A percentile compares a stretch with the other conserved stretches of the same genome.
Conservation (phyloP, 2,113 vertebrate species). For the Clupea harengus region DNA sequence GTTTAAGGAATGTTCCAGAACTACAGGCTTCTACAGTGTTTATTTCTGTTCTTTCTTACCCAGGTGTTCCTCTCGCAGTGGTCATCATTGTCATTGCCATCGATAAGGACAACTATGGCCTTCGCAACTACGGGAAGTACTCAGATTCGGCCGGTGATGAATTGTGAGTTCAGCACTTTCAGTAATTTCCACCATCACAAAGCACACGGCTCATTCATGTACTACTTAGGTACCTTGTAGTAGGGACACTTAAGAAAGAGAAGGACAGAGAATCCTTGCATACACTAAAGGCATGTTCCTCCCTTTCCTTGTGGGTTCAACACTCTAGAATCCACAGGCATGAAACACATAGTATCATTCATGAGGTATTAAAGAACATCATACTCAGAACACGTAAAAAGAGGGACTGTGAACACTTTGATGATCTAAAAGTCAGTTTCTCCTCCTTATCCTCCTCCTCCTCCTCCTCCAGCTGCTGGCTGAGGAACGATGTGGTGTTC, state of each 20-base stretch:
- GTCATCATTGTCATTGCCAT: constrained; percentile 82
- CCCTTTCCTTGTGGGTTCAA: no score
- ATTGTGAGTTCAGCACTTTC: constrained; percentile 34
- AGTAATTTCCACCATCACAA: neutral
- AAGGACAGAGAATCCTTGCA: no score
- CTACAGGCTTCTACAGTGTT: neutral
- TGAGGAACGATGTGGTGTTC: constrained; percentile 85
- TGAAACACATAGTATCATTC: no score
- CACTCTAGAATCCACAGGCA: no score
- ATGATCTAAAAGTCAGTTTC: neutral
- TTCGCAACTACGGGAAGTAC: constrained; percentile 78
- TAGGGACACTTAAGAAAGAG: no score
- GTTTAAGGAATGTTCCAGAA: neutral
- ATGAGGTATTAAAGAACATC: no score
- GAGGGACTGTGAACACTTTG: neutral
- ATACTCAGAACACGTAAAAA: neutral
- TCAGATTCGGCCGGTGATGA: constrained; percentile 33
- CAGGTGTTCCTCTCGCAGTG: constrained; percentile 84
- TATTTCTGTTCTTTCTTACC: constrained; percentile 23
- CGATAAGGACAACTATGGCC: constrained; percentile 81
- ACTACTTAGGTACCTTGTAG: no score
- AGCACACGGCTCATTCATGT: no score
- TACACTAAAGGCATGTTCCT: no score
- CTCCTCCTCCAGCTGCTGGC: constrained; percentile 84
- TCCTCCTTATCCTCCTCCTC: neutral